Conservation (phyloP, 2,888 invertebrate species). For the Pecten maximus region DNA sequence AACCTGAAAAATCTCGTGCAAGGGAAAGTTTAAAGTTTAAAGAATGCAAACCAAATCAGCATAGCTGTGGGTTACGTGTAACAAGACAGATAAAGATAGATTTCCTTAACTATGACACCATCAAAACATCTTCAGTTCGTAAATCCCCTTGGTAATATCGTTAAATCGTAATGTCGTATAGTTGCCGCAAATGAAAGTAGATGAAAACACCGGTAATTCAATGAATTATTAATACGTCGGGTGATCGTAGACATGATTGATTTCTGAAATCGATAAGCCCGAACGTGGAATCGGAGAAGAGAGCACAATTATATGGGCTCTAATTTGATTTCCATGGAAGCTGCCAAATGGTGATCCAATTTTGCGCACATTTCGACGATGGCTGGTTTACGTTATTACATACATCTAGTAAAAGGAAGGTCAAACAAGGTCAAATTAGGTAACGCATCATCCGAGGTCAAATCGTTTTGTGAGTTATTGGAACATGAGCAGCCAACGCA, state of each 20-base stretch:
- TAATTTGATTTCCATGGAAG: slow-evolving; percentile 30
- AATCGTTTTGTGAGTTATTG: background rate
- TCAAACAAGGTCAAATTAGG: slow-evolving; percentile 15
- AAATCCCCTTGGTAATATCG: background rate
- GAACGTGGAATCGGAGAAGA: background rate
- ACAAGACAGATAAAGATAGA: slow-evolving; percentile 9
- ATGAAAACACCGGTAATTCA: slow-evolving; percentile 18
- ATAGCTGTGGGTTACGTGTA: background rate
- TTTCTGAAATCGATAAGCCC: slow-evolving; percentile 20
- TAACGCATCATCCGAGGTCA: background rate
- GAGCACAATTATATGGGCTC: background rate
- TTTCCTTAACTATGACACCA: background rate
- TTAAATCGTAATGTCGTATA: background rate
- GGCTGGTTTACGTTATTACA: background rate
- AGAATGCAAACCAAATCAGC: background rate
- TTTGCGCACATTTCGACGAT: background rate
- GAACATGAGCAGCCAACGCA: background rate
- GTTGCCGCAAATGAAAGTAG: background rate
- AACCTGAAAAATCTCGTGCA: too few relatives aligned
- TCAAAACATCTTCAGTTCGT: background rate
- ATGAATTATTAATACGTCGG: slow-evolving; percentile 30
- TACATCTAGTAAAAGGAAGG: background rate
- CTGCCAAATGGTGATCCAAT: slow-evolving; percentile 20
- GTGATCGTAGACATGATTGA: slow-evolving; percentile 13
- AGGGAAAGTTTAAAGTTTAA: too few relatives aligned